Base-by-base conservation (phyloP, 2,888 invertebrate species). In the Erebia aethiops region DNA sequence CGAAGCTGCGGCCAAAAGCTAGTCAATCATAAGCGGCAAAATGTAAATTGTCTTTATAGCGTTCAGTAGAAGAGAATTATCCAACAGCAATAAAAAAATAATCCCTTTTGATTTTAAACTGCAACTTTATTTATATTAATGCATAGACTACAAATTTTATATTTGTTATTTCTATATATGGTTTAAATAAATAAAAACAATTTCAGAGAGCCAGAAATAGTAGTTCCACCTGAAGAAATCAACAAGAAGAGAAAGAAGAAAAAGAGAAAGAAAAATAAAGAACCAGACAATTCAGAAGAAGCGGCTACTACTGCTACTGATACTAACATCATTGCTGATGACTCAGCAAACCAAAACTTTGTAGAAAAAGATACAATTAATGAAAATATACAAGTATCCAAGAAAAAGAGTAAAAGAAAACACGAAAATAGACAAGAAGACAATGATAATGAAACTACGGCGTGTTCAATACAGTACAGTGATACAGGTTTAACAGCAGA, bases 181-280 rank as follows among this genome's bases (percentile, higher is more conserved):
- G 4, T 3, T 13, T 9, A 26, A 26, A 14, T 9, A 26, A 26
- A 18, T 13, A 43, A 3, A 66, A 16, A 49, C 43, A 2, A 46
- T 72, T 71, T 11, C 84, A 93, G 93, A 49, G 88, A 89, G 69
- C 92, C 89, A 35, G 89, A 91, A 77, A 78, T 89, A 73, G 82
- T 85, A 7, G 84, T 87, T 2, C 84, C 90, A 14, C 75, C 84
- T 70, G 82, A 87, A 80, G 80, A 88, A 78, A 82, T 81, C 26
- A 87, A 84, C 61, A 89, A 87, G 77, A 92, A 89, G 79, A 87
- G 89, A 75, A 90, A 88, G 79, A 90, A 88, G 78, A 90, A 88
- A 81, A 93, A 87, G 77, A 86, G 85, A 77, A 87, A 87, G 75
- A 85, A 90, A 57, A 90, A 87, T 81, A 92, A 86, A 77, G 85